Evolutionary conservation across 2,888 invertebrate species (phyloP).

Genomic region (Idaea dimidiata): DNA sequence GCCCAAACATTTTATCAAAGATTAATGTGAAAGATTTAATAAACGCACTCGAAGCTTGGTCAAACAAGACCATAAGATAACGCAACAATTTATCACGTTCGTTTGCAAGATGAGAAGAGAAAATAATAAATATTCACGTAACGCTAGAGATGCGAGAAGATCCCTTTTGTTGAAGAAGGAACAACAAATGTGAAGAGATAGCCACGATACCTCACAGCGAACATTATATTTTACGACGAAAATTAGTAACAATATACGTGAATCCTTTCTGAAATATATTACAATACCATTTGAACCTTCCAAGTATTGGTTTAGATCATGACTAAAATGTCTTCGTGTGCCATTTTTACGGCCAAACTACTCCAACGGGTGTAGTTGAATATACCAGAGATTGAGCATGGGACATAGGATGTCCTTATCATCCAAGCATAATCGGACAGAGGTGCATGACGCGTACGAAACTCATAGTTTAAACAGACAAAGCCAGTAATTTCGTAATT

Average conservation of each 20-base stretch:
- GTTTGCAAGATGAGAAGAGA: constrained; percentile 5
- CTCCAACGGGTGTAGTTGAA: background rate
- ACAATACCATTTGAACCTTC: background rate
- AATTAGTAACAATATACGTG: background rate
- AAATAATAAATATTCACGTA: constrained; percentile 7
- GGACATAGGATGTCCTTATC: background rate
- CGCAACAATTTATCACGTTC: constrained; percentile 12
- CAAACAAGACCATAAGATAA: constrained; percentile 6
- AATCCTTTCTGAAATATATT: background rate
- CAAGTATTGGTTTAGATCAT: background rate
- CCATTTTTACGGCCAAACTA: background rate
- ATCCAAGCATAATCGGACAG: background rate
- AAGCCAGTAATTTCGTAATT: background rate
- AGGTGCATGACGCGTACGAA: no score
- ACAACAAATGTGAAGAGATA: background rate
- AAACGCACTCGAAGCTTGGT: constrained; percentile 5
- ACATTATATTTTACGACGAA: background rate
- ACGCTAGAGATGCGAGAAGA: background rate
- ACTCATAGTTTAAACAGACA: background rate
- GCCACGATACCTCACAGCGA: background rate
- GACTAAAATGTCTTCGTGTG: background rate
- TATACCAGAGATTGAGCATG: background rate
- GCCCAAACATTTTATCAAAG: background rate
- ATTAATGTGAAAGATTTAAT: no score
- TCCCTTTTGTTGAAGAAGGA: background rate